Conservation (phyloP, 2,113 vertebrate species). For the Corythornis madagascariensis region DNA sequence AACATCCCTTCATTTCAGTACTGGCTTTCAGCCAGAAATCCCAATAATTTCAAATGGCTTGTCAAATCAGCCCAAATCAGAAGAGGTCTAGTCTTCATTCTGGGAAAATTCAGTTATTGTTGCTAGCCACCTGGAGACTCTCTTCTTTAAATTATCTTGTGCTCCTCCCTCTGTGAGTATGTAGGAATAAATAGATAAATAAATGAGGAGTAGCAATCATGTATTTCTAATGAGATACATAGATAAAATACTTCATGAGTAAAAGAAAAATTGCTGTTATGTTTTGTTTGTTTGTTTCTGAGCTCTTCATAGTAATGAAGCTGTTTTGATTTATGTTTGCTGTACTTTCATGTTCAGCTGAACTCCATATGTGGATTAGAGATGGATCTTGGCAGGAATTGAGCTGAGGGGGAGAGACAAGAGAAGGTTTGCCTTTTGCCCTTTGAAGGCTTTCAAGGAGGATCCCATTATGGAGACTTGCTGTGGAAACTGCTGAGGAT, state of each 20-base stretch:
- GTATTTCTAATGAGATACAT: not conserved
- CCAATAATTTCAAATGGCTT: not conserved
- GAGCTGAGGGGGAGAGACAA: not conserved
- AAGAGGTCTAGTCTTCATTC: not conserved
- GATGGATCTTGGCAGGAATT: not conserved
- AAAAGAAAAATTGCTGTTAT: not conserved
- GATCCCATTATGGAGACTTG: accelerated
- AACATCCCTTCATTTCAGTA: not conserved
- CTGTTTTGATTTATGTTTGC: not conserved
- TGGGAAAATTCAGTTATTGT: not conserved
- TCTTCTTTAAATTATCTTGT: not conserved
- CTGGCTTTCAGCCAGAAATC: not conserved
- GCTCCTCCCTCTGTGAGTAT: not conserved
- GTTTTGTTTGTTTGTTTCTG: not conserved
- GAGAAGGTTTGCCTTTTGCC: not conserved
- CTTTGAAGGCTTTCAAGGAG: not conserved
- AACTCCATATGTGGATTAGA: not conserved
- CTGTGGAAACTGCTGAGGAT: not conserved
- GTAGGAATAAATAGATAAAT: not conserved
- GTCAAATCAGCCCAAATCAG: not conserved
- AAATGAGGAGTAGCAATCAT: not conserved
- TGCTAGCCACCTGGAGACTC: not conserved
- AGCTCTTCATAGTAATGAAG: not conserved
- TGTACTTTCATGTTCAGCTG: not conserved
- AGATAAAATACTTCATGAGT: not conserved